phyloP scores from a whole-genome alignment of 92 coral and sea anemone genomes.

The Siderastrea radians region DNA sequence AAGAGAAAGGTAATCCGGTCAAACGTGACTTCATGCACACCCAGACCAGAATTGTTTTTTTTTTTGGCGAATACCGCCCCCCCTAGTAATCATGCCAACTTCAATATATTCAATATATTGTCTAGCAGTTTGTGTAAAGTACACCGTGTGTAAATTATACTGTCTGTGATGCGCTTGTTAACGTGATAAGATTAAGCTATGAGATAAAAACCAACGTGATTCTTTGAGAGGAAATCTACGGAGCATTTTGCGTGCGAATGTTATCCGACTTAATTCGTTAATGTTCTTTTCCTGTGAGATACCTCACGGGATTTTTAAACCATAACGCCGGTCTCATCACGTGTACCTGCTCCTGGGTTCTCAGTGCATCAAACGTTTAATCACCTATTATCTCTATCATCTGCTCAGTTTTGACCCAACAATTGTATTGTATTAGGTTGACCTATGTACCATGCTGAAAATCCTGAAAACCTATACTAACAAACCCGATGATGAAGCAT shows the following conservation, averaged over 20 bases:
- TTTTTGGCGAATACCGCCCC: neutral
- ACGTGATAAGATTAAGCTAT: constrained; percentile 26
- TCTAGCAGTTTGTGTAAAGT: constrained; percentile 13
- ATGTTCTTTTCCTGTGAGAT: constrained; percentile 10
- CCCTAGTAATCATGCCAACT: neutral
- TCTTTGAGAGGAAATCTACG: constrained; percentile 14
- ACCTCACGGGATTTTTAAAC: neutral
- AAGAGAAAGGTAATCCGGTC: too few relatives aligned
- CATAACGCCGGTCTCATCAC: too few relatives aligned
- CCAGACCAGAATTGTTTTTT: neutral
- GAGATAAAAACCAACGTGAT: constrained; percentile 21
- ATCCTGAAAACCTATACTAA: neutral
- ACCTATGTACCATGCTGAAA: neutral
- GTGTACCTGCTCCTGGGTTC: neutral
- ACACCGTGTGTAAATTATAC: neutral
- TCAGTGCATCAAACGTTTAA: neutral
- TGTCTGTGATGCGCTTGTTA: constrained; percentile 8
- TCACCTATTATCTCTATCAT: too few relatives aligned
- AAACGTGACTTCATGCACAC: too few relatives aligned
- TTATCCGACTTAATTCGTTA: constrained; percentile 15
- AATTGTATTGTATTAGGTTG: neutral
- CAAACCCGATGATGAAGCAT: neutral
- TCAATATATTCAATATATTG: neutral
- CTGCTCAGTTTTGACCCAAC: neutral
- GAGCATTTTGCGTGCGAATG: constrained; percentile 16